A percentile compares a stretch with the other conserved stretches of the same genome.
Conservation (phyloP, 2,888 invertebrate genomes). For the Bombylius discolor region DNA sequence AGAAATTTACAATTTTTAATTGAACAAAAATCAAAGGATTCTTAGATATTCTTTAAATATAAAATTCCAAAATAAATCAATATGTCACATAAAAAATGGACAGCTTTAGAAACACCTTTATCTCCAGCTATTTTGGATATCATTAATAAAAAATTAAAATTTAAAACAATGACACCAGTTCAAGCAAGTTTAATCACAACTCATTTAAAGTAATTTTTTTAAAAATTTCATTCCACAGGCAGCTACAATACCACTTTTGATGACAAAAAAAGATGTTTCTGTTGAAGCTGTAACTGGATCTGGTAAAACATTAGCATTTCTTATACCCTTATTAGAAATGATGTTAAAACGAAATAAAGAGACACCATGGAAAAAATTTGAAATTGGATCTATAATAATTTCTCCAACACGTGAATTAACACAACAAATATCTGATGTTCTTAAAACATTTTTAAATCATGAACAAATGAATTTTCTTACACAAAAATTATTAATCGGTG, state of each 20-base stretch:
- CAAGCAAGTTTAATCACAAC: slow-evolving; percentile 25
- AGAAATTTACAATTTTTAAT: slow-evolving; percentile 10
- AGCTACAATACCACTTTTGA: slow-evolving; percentile 75
- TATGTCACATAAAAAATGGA: slow-evolving; percentile 33
- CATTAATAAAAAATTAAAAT: slow-evolving; percentile 39
- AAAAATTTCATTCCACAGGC: slow-evolving; percentile 39
- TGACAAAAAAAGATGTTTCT: slow-evolving; percentile 89
- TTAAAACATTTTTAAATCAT: slow-evolving; percentile 41
- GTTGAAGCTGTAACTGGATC: slow-evolving; percentile 98
- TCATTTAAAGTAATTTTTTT: not conserved
- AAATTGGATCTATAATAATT: slow-evolving; percentile 79
- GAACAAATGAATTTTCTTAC: slow-evolving; percentile 39
- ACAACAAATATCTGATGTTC: slow-evolving; percentile 66
- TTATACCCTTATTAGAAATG: slow-evolving; percentile 84
- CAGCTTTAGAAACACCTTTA: slow-evolving; percentile 37
- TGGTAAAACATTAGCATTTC: slow-evolving; percentile 93
- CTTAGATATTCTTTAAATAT: too few species aligned
- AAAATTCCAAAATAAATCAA: not conserved
- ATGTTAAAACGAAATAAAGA: slow-evolving; percentile 49
- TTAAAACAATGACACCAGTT: slow-evolving; percentile 46
- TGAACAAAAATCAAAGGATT: too few species aligned
- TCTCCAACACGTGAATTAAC: slow-evolving; percentile 95
- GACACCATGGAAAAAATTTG: slow-evolving; percentile 52
- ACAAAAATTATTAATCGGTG: slow-evolving; percentile 64
- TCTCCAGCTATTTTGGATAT: slow-evolving; percentile 41